phyloP scores from a whole-genome alignment of 2,797 vertebrate genomes.

The Denticeps clupeoides region DNA sequence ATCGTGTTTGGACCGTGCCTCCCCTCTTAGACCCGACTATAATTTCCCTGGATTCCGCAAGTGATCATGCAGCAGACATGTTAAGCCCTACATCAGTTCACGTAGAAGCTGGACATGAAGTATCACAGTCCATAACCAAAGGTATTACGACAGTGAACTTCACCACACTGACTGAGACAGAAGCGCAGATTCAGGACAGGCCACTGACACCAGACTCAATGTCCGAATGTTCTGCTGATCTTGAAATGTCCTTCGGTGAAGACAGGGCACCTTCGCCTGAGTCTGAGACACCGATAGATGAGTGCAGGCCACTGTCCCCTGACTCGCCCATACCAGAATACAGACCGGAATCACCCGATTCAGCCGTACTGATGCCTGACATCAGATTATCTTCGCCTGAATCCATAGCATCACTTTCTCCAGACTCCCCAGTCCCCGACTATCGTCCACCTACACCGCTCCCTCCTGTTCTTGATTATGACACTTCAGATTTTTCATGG shows the following conservation, averaged over 20 bases:
- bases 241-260: conserved; percentile 21
- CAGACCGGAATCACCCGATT: conserved; percentile 43
- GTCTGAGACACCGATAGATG: conserved; percentile 37
- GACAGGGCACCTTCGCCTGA: conserved; percentile 42
- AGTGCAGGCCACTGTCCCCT: conserved; percentile 34
- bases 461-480: conserved; percentile 17
- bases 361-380: conserved; percentile 20
- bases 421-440: no score
- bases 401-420: no score
- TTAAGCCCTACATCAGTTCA: conserved; percentile 14
- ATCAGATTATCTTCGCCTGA: no score
- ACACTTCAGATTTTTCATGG: conserved; percentile 5
- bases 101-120: conserved; percentile 10
- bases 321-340: conserved; percentile 40
- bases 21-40: no score
- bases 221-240: conserved; percentile 12
- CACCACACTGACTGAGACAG: not conserved
- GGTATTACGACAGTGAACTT: conserved; percentile 8
- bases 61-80: conserved; percentile 31
- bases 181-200: conserved; percentile 8
- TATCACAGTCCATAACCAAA: conserved; percentile 9
- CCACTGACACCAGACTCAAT: conserved; percentile 25
- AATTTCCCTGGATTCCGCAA: no score
- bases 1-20: no score
- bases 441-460: conserved; percentile 30